Conservation (phyloP, 2,113 vertebrate genomes). For the Scophthalmus maximus region DNA sequence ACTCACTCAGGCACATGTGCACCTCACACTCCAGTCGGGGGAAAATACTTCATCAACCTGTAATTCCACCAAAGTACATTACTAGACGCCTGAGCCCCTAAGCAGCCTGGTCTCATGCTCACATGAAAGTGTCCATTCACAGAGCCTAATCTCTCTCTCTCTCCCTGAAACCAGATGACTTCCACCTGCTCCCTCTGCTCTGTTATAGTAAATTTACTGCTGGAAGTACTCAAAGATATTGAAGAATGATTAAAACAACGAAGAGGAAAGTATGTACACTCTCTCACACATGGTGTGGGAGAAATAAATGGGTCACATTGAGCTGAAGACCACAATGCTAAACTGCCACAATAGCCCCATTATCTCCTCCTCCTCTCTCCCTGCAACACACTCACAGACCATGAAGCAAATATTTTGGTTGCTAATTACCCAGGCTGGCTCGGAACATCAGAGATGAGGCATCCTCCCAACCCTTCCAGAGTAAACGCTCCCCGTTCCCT, state of each 20-base stretch:
- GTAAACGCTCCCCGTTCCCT: slow-evolving; percentile 17
- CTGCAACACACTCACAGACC: slow-evolving; percentile 4
- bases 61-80: slow-evolving; percentile 49
- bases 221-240: not conserved
- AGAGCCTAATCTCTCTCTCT: slow-evolving; percentile 33
- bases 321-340: slow-evolving; percentile 8
- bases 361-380: slow-evolving; percentile 45
- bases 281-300: not conserved
- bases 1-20: slow-evolving; percentile 42
- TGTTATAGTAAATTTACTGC: not conserved
- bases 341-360: slow-evolving; percentile 60
- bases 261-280: not conserved
- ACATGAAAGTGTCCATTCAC: slow-evolving; percentile 66
- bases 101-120: slow-evolving; percentile 50
- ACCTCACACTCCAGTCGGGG: not conserved
- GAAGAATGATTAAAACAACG: not conserved
- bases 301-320: slow-evolving; percentile 34
- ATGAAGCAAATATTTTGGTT: slow-evolving; percentile 43
- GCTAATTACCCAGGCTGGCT: slow-evolving; percentile 59
- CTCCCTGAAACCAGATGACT: slow-evolving; percentile 29
- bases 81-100: slow-evolving; percentile 14
- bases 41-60: slow-evolving; percentile 30
- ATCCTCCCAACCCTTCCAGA: slow-evolving; percentile 21
- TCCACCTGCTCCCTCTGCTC: slow-evolving; percentile 28
- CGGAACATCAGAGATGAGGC: slow-evolving; percentile 31